Evolutionary conservation across 2,797 vertebrate genomes (phyloP), one percentile per base, ranked within the genome.

Genomic region (Harpagifer antarcticus): DNA sequence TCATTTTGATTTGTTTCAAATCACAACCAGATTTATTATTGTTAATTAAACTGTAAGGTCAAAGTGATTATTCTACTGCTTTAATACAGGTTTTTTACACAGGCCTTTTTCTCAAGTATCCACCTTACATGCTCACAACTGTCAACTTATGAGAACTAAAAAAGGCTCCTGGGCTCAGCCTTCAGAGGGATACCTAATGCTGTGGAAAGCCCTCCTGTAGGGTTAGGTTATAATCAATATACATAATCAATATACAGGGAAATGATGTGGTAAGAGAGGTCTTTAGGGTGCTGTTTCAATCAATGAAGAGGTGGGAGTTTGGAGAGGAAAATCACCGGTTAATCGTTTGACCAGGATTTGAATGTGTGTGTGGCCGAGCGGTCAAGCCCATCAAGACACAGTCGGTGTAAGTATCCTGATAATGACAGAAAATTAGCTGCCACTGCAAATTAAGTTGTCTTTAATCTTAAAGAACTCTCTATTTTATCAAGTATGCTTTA

Each of bases 221-320:
- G 82, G 88, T 88, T 86, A 88, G 85, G 82, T 87, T 71, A 78
- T 91, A 84, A 95, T 95, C 94, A 91, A 95, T 95, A 93, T 91
- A 94, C 92, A 92, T 93, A 90, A 94, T 95, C 91, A 90, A 94
- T 95, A 93, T 92, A 94, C 91, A 91, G 90, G 92, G 90, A 94
- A 94, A 94, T 94, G 20, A 93, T 92, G 91, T 90, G 85, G 86
- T 94, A 90, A 92, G 86, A 84, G 87, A 82, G 79, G 90, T 87
- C 93, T 94, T 91, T 81, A 85, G 91, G 89, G 92, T 84, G 82
- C 76, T 72, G 76, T 65, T 86, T 75, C 79, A 89, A 95, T 95
- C 94, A 91, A 91, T 94, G 90, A 82, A 78, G 90, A 88, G 91
- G 88, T 88, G 88, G 84, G 89, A 86, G 91, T 86, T 88, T 88